Conservation (phyloP, 2,797 vertebrate species). For the Xerus rutilus region DNA sequence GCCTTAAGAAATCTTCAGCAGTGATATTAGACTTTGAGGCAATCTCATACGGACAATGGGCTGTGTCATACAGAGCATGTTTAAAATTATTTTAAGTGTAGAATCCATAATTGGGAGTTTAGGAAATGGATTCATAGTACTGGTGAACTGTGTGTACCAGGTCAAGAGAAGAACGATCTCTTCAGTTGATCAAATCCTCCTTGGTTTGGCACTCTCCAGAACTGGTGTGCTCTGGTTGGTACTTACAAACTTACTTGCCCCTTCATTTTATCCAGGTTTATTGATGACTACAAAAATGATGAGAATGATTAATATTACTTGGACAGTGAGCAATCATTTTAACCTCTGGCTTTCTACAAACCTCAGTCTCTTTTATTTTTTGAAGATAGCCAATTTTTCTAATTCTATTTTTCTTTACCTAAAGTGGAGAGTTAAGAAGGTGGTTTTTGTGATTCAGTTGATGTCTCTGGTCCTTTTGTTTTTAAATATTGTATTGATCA, state of each 20-base stretch:
- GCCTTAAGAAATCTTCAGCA: neutral
- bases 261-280: neutral
- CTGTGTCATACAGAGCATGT: neutral
- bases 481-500: neutral
- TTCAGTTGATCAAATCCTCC: slow-evolving; percentile 4
- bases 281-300: accelerated
- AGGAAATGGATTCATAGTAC: slow-evolving; percentile 5
- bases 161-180: slow-evolving; percentile 26
- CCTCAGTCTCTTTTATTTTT: slow-evolving; percentile 43
- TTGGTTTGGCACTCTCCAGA: slow-evolving; percentile 31
- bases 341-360: slow-evolving; percentile 54
- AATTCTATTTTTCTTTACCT: slow-evolving; percentile 52
- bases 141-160: slow-evolving; percentile 35
- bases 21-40: neutral
- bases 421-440: slow-evolving; percentile 11
- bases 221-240: neutral
- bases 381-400: slow-evolving; percentile 49
- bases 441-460: neutral
- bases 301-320: accelerated
- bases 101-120: neutral
- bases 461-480: neutral
- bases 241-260: accelerated
- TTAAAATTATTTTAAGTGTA: neutral
- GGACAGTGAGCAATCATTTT: neutral
- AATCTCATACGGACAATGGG: neutral